Conservation (phyloP, 2,888 invertebrate species). For the Drosophila hamatofila region DNA sequence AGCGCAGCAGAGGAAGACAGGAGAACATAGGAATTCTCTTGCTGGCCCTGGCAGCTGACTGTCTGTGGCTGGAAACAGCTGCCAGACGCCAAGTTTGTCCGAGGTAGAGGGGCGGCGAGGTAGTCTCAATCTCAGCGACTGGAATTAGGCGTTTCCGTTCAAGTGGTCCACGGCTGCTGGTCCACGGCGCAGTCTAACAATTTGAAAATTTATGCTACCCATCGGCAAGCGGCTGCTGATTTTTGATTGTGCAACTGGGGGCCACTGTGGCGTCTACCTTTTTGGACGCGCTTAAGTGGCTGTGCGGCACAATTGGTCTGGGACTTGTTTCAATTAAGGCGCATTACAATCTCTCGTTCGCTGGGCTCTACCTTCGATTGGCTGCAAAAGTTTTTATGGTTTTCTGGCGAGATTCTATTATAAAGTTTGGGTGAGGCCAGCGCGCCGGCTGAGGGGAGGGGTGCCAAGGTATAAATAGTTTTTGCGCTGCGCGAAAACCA, state of each 20-base stretch:
- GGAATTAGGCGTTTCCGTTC: slow-evolving; percentile 81
- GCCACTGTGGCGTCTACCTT: slow-evolving; percentile 57
- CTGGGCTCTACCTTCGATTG: slow-evolving; percentile 65
- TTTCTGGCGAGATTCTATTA: slow-evolving; percentile 73
- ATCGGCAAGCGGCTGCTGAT: slow-evolving; percentile 58
- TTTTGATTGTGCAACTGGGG: slow-evolving; percentile 82
- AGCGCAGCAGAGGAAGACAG: slow-evolving; percentile 10
- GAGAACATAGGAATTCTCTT: slow-evolving; percentile 31
- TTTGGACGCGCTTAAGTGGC: slow-evolving; percentile 68
- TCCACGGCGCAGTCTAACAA: slow-evolving; percentile 49
- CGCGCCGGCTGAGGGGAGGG: neutral
- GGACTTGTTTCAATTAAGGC: slow-evolving; percentile 84
- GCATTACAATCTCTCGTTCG: slow-evolving; percentile 79
- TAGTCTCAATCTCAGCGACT: slow-evolving; percentile 72
- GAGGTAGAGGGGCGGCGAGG: slow-evolving; percentile 1
- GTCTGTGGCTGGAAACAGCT: slow-evolving; percentile 66
- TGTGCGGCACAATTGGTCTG: slow-evolving; percentile 74
- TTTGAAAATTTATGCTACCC: slow-evolving; percentile 80
- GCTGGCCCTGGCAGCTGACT: slow-evolving; percentile 51
- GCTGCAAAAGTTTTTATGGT: slow-evolving; percentile 77
- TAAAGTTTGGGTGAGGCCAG: slow-evolving; percentile 61
- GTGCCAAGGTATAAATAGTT: slow-evolving; percentile 65
- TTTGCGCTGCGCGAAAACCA: slow-evolving; percentile 59
- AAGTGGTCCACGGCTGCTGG: slow-evolving; percentile 40
- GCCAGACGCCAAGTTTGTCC: slow-evolving; percentile 59